A percentile compares a stretch with the other conserved stretches of the same genome.
Conservation (phyloP, 2,797 vertebrate species). For the Odontamblyopus rebecca region DNA sequence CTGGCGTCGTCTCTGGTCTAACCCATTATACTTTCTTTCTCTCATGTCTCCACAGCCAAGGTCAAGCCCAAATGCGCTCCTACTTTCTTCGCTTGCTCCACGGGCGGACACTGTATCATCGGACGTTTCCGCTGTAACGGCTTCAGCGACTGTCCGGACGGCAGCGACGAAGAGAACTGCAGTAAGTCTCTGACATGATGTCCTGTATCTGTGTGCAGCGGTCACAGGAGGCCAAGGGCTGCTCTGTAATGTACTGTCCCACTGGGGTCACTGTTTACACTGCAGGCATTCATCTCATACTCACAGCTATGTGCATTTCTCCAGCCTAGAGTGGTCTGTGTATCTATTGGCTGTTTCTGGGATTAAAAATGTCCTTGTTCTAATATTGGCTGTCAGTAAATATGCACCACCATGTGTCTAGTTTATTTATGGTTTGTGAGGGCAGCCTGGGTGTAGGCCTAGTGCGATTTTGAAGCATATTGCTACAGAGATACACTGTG, state of each 20-base stretch:
- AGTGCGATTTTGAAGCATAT: too few relatives aligned
- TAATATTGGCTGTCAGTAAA: neutral
- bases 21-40: conserved; percentile 35
- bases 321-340: neutral
- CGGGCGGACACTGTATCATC: conserved; percentile 95
- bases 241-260: conserved; percentile 17
- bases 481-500: too few relatives aligned
- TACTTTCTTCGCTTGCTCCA: conserved; percentile 92
- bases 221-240: conserved; percentile 18
- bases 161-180: conserved; percentile 96
- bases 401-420: neutral
- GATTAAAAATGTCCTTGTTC: neutral
- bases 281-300: conserved; percentile 1
- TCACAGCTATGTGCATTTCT: neutral
- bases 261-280: conserved; percentile 20
- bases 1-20: conserved; percentile 25
- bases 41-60: conserved; percentile 79
- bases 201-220: conserved; percentile 10
- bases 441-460: too few relatives aligned
- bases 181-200: conserved; percentile 81
- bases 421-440: neutral
- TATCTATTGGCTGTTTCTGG: neutral
- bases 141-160: conserved; percentile 93
- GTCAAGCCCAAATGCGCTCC: conserved; percentile 90
- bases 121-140: conserved; percentile 96